Percentiles rank a stretch among this genome's conserved stretches.
Conservation (phyloP, 2,113 vertebrate species). For the Acanthochromis polyacanthus region DNA sequence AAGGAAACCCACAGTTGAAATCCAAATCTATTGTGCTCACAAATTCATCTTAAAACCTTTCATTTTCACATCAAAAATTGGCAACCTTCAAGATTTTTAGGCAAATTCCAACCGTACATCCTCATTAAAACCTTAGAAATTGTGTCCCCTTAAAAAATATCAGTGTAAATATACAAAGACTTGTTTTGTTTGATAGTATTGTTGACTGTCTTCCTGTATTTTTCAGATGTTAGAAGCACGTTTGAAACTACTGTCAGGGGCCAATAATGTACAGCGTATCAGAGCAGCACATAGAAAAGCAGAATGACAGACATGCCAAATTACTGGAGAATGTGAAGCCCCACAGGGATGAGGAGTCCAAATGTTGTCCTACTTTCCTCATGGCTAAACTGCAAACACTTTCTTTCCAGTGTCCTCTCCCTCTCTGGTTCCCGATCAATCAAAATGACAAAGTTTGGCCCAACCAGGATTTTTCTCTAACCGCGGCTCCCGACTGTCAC, state of each 20-base stretch:
- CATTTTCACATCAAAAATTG: not conserved
- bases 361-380: conserved; percentile 45
- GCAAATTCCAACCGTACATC: not conserved
- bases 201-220: not conserved
- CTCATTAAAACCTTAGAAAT: not conserved
- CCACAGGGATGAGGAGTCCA: conserved; percentile 4
- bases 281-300: not conserved
- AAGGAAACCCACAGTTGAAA: too few relatives aligned
- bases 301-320: conserved; percentile 27
- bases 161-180: too few relatives aligned
- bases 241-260: too few relatives aligned
- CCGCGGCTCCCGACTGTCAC: conserved; percentile 27
- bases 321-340: conserved; percentile 14
- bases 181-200: too few relatives aligned
- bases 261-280: not conserved
- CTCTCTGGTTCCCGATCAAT: conserved; percentile 22
- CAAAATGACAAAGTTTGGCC: conserved; percentile 40
- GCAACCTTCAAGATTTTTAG: too few relatives aligned
- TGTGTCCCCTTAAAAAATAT: too few relatives aligned
- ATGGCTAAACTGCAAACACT: conserved; percentile 30
- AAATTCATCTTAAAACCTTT: not conserved
- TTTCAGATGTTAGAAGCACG: not conserved
- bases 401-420: conserved; percentile 21
- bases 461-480: not conserved
- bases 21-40: too few relatives aligned